Conservation (phyloP, 2,888 invertebrate genomes). For the Hirtodrosophila alboralis region DNA sequence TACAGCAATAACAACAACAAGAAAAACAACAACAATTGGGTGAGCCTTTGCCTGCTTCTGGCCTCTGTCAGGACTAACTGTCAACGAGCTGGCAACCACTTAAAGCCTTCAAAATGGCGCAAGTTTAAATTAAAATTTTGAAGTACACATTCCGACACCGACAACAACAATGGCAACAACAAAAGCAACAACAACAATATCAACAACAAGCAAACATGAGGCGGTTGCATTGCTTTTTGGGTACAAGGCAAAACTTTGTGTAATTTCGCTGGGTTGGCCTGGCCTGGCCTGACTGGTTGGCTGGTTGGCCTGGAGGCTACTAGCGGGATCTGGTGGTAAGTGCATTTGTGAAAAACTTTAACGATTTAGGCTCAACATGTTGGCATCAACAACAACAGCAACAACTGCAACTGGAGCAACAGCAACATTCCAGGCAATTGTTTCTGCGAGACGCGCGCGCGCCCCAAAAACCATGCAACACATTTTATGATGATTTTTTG, state of each 20-base stretch:
- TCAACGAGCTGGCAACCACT: slow-evolving; percentile 81
- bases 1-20: slow-evolving; percentile 25
- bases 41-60: slow-evolving; percentile 28
- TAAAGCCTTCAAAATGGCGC: slow-evolving; percentile 80
- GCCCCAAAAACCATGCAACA: slow-evolving; percentile 67
- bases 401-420: slow-evolving; percentile 36
- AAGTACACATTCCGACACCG: slow-evolving; percentile 69
- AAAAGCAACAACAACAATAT: slow-evolving; percentile 25
- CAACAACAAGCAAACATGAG: slow-evolving; percentile 47
- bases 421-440: slow-evolving; percentile 61
- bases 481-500: slow-evolving; percentile 67
- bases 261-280: slow-evolving; percentile 60
- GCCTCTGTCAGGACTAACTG: slow-evolving; percentile 73
- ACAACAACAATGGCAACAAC: slow-evolving; percentile 40
- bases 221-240: slow-evolving; percentile 59
- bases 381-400: slow-evolving; percentile 55
- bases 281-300: too few relatives aligned
- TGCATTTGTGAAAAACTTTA: slow-evolving; percentile 79
- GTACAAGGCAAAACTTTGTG: slow-evolving; percentile 73
- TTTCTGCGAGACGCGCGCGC: slow-evolving; percentile 42
- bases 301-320: slow-evolving; percentile 15
- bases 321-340: slow-evolving; percentile 66
- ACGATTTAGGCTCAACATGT: slow-evolving; percentile 83
- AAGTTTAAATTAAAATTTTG: slow-evolving; percentile 81
- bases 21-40: slow-evolving; percentile 18